phyloP scores from a whole-genome alignment of 2,797 vertebrate species.

The Spizella passerina region DNA sequence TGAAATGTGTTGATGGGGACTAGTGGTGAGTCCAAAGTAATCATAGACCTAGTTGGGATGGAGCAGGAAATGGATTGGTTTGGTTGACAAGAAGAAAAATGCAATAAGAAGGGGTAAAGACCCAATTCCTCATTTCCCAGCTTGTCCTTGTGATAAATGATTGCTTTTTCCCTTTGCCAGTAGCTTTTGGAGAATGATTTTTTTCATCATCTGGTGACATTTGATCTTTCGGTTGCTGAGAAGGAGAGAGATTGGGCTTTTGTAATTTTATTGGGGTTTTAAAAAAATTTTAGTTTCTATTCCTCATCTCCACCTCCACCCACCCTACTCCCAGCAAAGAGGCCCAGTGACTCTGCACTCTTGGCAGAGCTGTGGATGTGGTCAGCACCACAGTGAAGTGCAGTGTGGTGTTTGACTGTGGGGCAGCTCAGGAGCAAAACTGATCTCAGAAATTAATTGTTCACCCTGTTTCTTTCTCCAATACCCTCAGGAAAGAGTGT shows the following conservation, averaged over 20 bases:
- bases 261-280: not conserved
- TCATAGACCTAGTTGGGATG: not conserved
- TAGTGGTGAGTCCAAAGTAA: not conserved
- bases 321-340: not conserved
- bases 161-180: not conserved
- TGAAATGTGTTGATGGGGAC: not conserved
- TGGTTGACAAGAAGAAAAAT: not conserved
- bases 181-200: not conserved
- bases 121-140: not conserved
- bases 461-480: not conserved
- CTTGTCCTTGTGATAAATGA: not conserved
- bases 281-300: rapidly evolving
- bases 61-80: not conserved
- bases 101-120: rapidly evolving
- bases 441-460: not conserved
- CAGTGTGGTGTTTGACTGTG: not conserved
- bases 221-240: not conserved
- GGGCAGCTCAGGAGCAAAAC: not conserved
- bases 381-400: not conserved
- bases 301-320: not conserved
- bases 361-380: not conserved
- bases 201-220: not conserved
- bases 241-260: not conserved
- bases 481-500: not conserved
- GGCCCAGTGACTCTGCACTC: not conserved